These are phyloP conservation scores for Ctenomys sociabilis DNA, from an alignment of 2,113 vertebrate species.

Conservation along the genomic window DNA sequence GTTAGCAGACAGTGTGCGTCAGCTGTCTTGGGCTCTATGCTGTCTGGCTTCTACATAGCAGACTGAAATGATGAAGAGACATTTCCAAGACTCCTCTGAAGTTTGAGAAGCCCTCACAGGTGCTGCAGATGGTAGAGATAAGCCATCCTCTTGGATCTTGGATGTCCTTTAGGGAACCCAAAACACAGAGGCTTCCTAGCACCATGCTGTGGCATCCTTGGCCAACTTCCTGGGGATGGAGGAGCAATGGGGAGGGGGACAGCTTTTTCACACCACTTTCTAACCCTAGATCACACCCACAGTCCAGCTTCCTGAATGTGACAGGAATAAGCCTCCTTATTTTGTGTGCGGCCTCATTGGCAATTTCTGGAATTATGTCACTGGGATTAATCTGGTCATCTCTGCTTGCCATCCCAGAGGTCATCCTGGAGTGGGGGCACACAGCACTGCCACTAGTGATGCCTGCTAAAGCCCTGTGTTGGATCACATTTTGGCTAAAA, in stretches of 20 bases:
- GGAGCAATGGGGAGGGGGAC: too few relatives aligned
- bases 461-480: not conserved
- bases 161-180: not conserved
- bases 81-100: not conserved
- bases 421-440: not conserved
- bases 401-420: not conserved
- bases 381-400: not conserved
- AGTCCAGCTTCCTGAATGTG: not conserved
- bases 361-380: not conserved
- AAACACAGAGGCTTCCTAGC: not conserved
- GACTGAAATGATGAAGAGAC: not conserved
- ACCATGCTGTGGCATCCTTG: fast-evolving
- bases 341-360: not conserved
- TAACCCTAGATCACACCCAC: not conserved
- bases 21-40: not conserved
- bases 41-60: not conserved
- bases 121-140: not conserved
- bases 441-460: not conserved
- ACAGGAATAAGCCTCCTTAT: not conserved
- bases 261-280: not conserved
- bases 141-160: not conserved
- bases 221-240: not conserved
- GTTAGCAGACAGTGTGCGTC: not conserved
- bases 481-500: not conserved
- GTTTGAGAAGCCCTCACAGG: not conserved